phyloP scores from a whole-genome alignment of 1,140 invertebrate genomes.

The Macrosteles quadrilineatus region DNA sequence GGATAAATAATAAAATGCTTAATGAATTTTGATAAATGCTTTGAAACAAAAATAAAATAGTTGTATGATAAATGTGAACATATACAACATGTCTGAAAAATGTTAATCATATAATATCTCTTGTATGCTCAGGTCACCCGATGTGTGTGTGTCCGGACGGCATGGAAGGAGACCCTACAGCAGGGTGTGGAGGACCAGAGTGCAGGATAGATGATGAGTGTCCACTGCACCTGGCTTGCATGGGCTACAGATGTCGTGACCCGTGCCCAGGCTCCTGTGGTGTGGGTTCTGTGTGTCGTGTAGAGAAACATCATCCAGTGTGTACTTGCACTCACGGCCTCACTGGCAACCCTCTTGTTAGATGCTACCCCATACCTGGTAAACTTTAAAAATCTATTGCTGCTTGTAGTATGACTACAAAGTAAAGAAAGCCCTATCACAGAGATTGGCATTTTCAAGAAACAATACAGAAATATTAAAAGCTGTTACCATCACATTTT shows the following conservation, averaged over 20 bases:
- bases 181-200: conserved; percentile 73
- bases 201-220: conserved; percentile 78
- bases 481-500: not conserved
- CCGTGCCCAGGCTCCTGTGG: conserved; percentile 82
- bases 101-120: no score
- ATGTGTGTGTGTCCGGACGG: conserved; percentile 74
- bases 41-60: no score
- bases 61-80: no score
- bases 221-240: conserved; percentile 67
- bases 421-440: not conserved
- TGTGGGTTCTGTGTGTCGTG: conserved; percentile 66
- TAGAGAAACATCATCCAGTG: conserved; percentile 74
- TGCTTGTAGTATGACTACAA: not conserved
- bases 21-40: no score
- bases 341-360: conserved; percentile 71
- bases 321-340: conserved; percentile 70
- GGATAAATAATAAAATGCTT: no score
- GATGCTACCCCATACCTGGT: conserved; percentile 61
- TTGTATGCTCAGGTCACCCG: conserved; percentile 60
- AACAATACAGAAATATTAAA: not conserved
- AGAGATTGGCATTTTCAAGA: not conserved
- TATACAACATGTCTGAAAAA: no score
- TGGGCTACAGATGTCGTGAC: conserved; percentile 73
- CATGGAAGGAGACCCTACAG: conserved; percentile 74
- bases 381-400: no score